A percentile compares a stretch with the other conserved stretches of the same genome.
These are phyloP conservation scores for Mesoligia furuncula DNA, from an alignment of 2,888 invertebrate species.

Conservation along the genomic window DNA sequence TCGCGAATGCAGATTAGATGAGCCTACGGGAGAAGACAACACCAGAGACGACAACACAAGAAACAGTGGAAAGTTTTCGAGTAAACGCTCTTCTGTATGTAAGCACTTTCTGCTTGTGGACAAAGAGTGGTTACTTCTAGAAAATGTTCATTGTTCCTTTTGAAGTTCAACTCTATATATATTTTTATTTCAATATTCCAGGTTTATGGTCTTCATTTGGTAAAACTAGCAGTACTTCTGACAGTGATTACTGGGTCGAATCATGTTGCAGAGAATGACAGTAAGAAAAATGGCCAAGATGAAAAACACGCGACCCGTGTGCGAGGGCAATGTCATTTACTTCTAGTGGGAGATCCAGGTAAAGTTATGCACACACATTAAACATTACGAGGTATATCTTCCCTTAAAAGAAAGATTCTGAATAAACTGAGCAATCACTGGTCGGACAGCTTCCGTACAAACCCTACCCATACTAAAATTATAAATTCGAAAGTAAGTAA, in stretches of 20 bases:
- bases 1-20: not conserved
- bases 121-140: not conserved
- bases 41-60: not conserved
- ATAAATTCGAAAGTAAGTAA: too few species aligned
- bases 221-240: constrained; percentile 95
- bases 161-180: not conserved
- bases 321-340: constrained; percentile 95
- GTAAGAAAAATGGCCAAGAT: constrained; percentile 86
- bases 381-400: not conserved
- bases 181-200: constrained; percentile 73
- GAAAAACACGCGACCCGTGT: constrained; percentile 89
- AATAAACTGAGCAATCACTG: not conserved
- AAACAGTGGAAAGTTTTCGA: not conserved
- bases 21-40: not conserved
- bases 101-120: not conserved
- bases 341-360: constrained; percentile 97
- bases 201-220: constrained; percentile 96
- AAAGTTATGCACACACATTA: constrained; percentile 66
- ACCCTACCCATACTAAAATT: not conserved
- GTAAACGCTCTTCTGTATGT: not conserved
- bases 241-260: constrained; percentile 89
- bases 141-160: not conserved
- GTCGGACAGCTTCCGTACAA: not conserved
- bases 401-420: not conserved
- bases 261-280: constrained; percentile 76